Evolutionary conservation across 2,797 vertebrate species (phyloP).

Genomic region (Emys orbicularis): DNA sequence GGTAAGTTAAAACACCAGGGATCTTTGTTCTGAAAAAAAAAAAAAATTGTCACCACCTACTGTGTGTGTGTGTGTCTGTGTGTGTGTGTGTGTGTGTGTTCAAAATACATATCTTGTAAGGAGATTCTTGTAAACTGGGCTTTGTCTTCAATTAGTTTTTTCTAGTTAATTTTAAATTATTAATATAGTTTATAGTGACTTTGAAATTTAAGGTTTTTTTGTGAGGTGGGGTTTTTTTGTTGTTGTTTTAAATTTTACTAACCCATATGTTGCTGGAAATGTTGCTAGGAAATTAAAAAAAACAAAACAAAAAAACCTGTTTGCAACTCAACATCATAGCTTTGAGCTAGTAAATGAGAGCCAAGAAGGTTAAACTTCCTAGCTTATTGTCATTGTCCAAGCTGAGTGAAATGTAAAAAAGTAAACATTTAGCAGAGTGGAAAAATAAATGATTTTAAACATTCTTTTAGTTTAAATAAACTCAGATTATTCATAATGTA

Average conservation of each 20-base stretch:
- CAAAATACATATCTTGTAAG: background rate
- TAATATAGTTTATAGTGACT: background rate
- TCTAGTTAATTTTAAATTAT: background rate
- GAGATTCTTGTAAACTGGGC: background rate
- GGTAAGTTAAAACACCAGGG: background rate
- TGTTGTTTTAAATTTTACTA: background rate
- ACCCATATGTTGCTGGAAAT: background rate
- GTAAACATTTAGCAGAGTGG: background rate
- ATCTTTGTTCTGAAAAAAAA: background rate
- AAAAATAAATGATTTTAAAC: background rate
- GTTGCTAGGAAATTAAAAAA: background rate
- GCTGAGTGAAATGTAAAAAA: background rate
- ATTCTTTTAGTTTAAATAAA: background rate
- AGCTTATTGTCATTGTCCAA: background rate
- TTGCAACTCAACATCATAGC: background rate
- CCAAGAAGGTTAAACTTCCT: background rate
- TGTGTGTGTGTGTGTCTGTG: background rate
- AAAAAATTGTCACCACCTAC: fast-evolving
- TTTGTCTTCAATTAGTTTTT: fast-evolving
- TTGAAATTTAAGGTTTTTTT: background rate
- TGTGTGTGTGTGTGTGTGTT: fast-evolving
- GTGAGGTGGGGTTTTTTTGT: background rate
- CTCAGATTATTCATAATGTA: background rate
- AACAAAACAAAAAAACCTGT: background rate
- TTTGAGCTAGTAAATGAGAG: background rate